Evolutionary conservation across 2,888 invertebrate genomes (phyloP).

Genomic region (Oligia fasciuncula): DNA sequence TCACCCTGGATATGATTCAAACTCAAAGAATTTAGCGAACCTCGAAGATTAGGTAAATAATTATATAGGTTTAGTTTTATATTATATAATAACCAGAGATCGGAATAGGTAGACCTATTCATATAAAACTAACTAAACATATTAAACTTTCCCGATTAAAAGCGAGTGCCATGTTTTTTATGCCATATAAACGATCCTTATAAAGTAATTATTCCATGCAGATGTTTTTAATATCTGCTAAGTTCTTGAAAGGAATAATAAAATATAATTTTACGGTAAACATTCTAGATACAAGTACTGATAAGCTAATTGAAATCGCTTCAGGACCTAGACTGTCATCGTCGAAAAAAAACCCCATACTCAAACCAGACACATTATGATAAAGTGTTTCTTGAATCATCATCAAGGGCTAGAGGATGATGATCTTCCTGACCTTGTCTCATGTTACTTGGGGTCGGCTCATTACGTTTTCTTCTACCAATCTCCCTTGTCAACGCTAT

Average conservation of each 20-base stretch:
- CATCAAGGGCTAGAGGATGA: no score
- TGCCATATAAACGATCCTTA: background rate
- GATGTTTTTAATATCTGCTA: slow-evolving; percentile 28
- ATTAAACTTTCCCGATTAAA: background rate
- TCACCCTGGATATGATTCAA: background rate
- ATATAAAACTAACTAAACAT: no score
- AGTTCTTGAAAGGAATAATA: slow-evolving; percentile 26
- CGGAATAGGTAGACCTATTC: no score
- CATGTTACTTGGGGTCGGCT: no score
- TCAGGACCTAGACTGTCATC: background rate
- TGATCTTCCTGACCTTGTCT: no score
- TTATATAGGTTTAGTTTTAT: no score
- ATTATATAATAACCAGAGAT: no score
- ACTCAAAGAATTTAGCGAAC: no score
- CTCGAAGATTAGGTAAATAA: no score
- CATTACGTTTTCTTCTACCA: no score
- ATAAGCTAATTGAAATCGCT: slow-evolving; percentile 35
- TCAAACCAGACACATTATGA: background rate
- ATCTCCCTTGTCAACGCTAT: no score
- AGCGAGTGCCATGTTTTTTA: background rate
- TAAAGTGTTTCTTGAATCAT: background rate
- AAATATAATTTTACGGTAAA: slow-evolving; percentile 15
- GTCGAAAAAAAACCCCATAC: background rate
- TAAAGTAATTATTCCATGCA: slow-evolving; percentile 19
- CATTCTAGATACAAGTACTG: slow-evolving; percentile 33